Evolutionary conservation across 2,797 vertebrate species (phyloP).

Genomic region (Merluccius polli): DNA sequence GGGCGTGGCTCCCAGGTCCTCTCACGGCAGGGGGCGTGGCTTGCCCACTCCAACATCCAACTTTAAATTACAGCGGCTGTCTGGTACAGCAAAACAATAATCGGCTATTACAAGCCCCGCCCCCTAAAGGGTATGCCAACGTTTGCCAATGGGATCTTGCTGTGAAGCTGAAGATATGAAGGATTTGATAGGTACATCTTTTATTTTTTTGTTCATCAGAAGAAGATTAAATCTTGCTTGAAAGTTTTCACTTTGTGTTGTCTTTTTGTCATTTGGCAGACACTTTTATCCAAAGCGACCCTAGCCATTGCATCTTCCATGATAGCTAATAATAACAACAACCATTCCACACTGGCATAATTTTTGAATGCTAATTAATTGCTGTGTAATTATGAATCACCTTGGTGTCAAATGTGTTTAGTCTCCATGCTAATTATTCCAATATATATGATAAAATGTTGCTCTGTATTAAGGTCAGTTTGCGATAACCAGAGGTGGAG

Average conservation of each 20-base stretch:
- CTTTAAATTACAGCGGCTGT: slow-evolving; percentile 59
- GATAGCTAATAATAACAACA: too few relatives aligned
- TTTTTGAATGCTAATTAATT: too few relatives aligned
- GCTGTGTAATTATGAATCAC: too few relatives aligned
- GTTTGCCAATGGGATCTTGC: slow-evolving; percentile 17
- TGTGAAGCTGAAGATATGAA: slow-evolving; percentile 33
- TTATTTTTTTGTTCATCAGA: slow-evolving; percentile 46
- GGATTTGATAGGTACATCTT: slow-evolving; percentile 53
- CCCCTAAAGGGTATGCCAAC: slow-evolving; percentile 20
- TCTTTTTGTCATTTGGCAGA: background rate
- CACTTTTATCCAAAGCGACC: background rate
- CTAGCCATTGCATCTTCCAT: background rate
- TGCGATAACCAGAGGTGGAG: too few relatives aligned
- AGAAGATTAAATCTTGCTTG: slow-evolving; percentile 47
- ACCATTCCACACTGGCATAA: too few relatives aligned
- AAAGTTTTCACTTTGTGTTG: slow-evolving; percentile 26
- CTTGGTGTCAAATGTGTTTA: too few relatives aligned
- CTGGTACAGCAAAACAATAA: slow-evolving; percentile 67
- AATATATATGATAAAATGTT: too few relatives aligned
- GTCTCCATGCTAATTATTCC: too few relatives aligned
- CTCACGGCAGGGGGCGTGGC: slow-evolving; percentile 16
- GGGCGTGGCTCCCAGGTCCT: too few relatives aligned
- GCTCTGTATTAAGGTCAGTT: too few relatives aligned
- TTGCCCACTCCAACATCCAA: slow-evolving; percentile 11
- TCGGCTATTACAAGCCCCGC: slow-evolving; percentile 19